Evolutionary conservation across 2,888 invertebrate genomes (phyloP).

Genomic region (Drosophila cognata): DNA sequence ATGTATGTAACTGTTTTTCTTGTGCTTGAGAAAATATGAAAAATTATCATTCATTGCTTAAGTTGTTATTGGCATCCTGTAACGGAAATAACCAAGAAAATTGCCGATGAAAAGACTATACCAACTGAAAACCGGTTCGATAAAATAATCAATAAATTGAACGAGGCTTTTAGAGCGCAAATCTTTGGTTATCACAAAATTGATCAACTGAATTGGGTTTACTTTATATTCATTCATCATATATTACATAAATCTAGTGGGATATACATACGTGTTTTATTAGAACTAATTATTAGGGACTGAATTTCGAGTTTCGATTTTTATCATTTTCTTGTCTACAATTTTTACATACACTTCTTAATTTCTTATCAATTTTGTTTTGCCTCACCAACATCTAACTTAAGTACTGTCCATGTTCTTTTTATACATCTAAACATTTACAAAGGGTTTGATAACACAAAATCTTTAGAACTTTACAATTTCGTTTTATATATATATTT

Average conservation of each 20-base stretch:
- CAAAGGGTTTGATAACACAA: slow-evolving; percentile 69
- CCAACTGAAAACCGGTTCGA: slow-evolving; percentile 71
- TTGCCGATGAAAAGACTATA: slow-evolving; percentile 61
- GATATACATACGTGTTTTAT: slow-evolving; percentile 55
- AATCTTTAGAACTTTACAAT: slow-evolving; percentile 43
- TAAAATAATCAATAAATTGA: slow-evolving; percentile 25
- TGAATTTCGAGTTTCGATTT: slow-evolving; percentile 52
- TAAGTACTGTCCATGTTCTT: slow-evolving; percentile 56
- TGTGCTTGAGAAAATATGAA: slow-evolving; percentile 11
- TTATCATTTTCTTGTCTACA: slow-evolving; percentile 54
- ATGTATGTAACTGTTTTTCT: slow-evolving; percentile 7
- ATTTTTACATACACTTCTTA: slow-evolving; percentile 69
- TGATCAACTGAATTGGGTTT: slow-evolving; percentile 39
- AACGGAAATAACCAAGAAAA: slow-evolving; percentile 70
- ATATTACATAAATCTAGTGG: slow-evolving; percentile 56
- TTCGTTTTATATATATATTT: background rate
- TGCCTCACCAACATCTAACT: slow-evolving; percentile 65
- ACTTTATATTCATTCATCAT: slow-evolving; percentile 38
- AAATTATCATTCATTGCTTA: slow-evolving; percentile 15
- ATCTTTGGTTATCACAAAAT: slow-evolving; percentile 37
- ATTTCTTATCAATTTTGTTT: slow-evolving; percentile 49
- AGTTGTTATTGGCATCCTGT: slow-evolving; percentile 74
- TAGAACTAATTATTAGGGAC: slow-evolving; percentile 62
- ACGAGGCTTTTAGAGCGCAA: slow-evolving; percentile 44
- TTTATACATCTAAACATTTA: slow-evolving; percentile 75